Evolutionary conservation across 2,113 vertebrate genomes (phyloP).

Genomic region (Notothenia coriiceps): DNA sequence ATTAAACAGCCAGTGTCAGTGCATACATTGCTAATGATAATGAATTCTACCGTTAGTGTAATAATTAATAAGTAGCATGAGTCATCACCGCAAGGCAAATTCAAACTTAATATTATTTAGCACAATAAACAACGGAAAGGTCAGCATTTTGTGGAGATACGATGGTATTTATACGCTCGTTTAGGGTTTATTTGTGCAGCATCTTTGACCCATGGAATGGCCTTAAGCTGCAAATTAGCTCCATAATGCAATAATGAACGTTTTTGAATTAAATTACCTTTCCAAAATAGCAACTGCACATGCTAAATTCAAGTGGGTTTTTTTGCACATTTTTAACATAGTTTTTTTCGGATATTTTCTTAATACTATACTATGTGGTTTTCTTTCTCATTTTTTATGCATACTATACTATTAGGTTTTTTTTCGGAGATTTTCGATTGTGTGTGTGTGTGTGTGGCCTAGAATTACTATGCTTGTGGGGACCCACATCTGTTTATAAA

Average conservation of each 20-base stretch:
- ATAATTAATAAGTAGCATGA: slow-evolving; percentile 19
- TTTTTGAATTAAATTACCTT: neutral
- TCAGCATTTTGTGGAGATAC: slow-evolving; percentile 5
- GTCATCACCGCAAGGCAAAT: slow-evolving; percentile 15
- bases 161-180: neutral
- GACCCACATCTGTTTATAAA: too few relatives aligned
- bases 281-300: neutral
- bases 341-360: too few relatives aligned
- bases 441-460: too few relatives aligned
- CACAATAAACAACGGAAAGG: slow-evolving; percentile 3
- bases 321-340: too few relatives aligned
- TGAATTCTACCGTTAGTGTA: slow-evolving; percentile 23
- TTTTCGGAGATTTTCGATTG: rapidly evolving
- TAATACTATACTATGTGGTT: too few relatives aligned
- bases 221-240: neutral
- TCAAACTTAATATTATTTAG: neutral
- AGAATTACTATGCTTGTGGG: too few relatives aligned
- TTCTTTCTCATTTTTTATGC: too few relatives aligned
- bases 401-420: too few relatives aligned
- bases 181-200: slow-evolving; percentile 11
- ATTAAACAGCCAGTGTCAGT: slow-evolving; percentile 32
- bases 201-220: slow-evolving; percentile 12
- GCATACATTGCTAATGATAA: slow-evolving; percentile 40
- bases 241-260: neutral
- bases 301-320: too few relatives aligned